These are phyloP conservation scores for Taenaris catops DNA, from an alignment of 2,888 invertebrate genomes.

Conservation along the genomic window DNA sequence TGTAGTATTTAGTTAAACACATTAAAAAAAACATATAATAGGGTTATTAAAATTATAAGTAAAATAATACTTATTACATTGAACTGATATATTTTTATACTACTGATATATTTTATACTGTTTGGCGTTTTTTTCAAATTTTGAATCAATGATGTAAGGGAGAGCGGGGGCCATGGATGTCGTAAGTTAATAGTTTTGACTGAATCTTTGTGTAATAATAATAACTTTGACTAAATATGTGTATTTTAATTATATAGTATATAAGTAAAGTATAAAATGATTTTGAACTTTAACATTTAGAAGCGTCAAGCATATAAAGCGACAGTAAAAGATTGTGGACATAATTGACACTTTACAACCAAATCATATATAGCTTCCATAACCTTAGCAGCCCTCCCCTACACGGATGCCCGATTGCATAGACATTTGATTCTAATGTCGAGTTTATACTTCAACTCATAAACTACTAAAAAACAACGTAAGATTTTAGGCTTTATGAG, in stretches of 20 bases:
- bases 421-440: not conserved
- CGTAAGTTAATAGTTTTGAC: no score
- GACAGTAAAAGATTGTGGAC: slow-evolving; percentile 17
- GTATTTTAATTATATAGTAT: no score
- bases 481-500: slow-evolving; percentile 19
- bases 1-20: slow-evolving; percentile 19
- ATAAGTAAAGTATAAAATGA: no score
- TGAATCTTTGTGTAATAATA: no score
- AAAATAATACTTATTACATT: no score
- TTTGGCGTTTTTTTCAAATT: slow-evolving; percentile 3
- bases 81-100: no score
- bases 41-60: slow-evolving; percentile 13
- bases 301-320: slow-evolving; percentile 22
- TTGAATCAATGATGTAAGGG: slow-evolving; percentile 11
- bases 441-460: slow-evolving; percentile 3
- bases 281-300: slow-evolving; percentile 7
- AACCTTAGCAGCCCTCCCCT: slow-evolving; percentile 20
- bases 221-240: no score
- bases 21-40: slow-evolving; percentile 15
- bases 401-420: slow-evolving; percentile 7
- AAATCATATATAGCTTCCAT: slow-evolving; percentile 20
- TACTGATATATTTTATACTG: no score
- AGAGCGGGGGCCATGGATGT: slow-evolving; percentile 15
- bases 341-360: slow-evolving; percentile 2
- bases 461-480: no score